Base-by-base conservation (phyloP, 2,888 invertebrate genomes). In the Cacoxenus indagator region DNA sequence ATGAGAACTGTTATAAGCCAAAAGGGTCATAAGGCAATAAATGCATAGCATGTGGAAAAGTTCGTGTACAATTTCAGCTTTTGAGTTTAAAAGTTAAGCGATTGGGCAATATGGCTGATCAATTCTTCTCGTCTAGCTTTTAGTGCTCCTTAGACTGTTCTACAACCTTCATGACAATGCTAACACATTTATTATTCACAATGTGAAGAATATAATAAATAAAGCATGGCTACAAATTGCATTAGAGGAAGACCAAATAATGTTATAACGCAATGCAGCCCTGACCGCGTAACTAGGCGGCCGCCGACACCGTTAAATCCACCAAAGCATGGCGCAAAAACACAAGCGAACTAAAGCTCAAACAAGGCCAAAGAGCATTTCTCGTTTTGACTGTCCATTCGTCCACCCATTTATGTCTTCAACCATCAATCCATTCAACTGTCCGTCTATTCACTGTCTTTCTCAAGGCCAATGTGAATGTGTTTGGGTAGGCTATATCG, bases 201-300 rank as follows among this genome's bases (percentile, higher is more conserved):
- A 2, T 11, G 48, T 2, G n/a, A 48, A 31, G 31, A 31, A 31
- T 8, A 31, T 8, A 77, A 74, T 74, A 68, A 73, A 75, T 75
- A 75, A 76, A 77, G 76, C 74, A 74, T 31, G 9, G 75, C 73
- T 68, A 73, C 76, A 77, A 77, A 77, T 77, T 77, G 75, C 78
- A 77, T 77, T 77, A 77, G 75, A 75, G 72, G 78, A 77, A 77
- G 69, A 75, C 78, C 72, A 70, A 72, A 71, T 73, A 71, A 74
- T 71, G 65, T 67, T 68, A 62, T 70, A 67, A 19, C n/a, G 55
- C 19, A 14, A 64, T 68, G 67, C 65, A 55, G 67, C 76, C 75
- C 76, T 68, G 72, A 67, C 64, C 59, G 64, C 65, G 65, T 68
- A 65, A 72, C 64, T 64, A 31, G 48, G 57, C 26, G 66, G 65